Percentiles rank a stretch among this genome's conserved stretches.
These are phyloP conservation scores for Nymphalis io DNA, from an alignment of 1,140 invertebrate species.

Conservation along the genomic window DNA sequence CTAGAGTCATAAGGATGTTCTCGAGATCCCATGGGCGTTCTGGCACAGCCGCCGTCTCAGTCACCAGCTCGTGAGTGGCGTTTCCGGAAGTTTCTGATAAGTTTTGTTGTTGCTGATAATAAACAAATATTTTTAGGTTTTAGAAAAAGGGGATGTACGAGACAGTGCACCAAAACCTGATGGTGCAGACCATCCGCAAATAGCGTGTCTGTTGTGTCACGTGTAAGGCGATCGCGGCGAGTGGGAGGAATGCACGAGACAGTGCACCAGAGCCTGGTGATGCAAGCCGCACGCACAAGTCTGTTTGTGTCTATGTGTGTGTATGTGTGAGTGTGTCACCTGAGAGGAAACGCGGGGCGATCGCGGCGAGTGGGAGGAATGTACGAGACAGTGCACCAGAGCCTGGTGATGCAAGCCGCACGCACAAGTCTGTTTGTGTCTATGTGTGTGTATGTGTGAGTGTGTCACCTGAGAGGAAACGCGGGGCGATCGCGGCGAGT, in stretches of 20 bases:
- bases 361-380: constrained; percentile 56
- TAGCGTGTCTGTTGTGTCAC: neutral
- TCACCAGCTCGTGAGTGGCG: constrained; percentile 44
- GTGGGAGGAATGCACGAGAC: no score
- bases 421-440: constrained; percentile 69
- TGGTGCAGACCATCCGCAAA: neutral
- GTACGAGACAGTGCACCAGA: constrained; percentile 93
- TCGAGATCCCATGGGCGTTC: constrained; percentile 72
- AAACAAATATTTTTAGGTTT: neutral
- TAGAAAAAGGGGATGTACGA: no score
- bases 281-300: no score
- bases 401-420: constrained; percentile 92
- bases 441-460: neutral
- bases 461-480: constrained; percentile 17
- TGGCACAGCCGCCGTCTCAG: constrained; percentile 26
- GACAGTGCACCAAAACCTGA: neutral
- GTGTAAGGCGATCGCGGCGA: no score
- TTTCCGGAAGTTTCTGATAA: constrained; percentile 18
- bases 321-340: constrained; percentile 5
- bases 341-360: neutral
- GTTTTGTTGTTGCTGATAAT: constrained; percentile 26
- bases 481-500: constrained; percentile 2
- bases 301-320: neutral
- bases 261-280: no score
- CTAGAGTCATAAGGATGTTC: constrained; percentile 73